These are phyloP conservation scores for Plutella xylostella DNA, from an alignment of 2,888 invertebrate genomes.

Conservation along the genomic window DNA sequence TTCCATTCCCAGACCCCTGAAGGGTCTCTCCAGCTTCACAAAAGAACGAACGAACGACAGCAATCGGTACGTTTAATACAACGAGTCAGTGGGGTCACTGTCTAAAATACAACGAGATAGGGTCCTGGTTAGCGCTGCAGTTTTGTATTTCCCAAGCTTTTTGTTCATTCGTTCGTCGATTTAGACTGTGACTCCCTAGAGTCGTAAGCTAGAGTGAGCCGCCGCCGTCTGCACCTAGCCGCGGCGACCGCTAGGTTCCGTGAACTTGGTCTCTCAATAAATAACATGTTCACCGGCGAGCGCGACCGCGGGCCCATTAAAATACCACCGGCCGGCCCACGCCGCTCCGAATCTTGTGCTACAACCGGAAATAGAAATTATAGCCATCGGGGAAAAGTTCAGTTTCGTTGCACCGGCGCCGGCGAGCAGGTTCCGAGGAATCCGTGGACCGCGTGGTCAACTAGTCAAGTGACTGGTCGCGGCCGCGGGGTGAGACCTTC, in stretches of 20 bases:
- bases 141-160: background rate
- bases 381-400: conserved; percentile 6
- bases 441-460: background rate
- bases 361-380: conserved; percentile 27
- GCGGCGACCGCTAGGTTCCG: conserved; percentile 6
- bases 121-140: background rate
- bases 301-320: conserved; percentile 30
- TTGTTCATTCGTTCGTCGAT: background rate
- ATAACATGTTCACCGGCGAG: conserved; percentile 18
- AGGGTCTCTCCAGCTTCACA: no score
- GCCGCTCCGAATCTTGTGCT: conserved; percentile 21
- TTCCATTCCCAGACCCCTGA: no score
- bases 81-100: no score
- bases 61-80: no score
- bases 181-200: background rate
- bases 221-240: background rate
- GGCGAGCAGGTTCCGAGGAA: background rate
- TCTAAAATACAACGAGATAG: background rate
- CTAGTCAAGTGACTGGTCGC: background rate
- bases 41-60: no score
- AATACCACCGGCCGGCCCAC: conserved; percentile 35
- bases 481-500: no score
- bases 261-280: conserved; percentile 12
- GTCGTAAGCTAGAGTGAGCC: background rate
- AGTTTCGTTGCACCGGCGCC: background rate